Conservation (phyloP, 2,797 vertebrate genomes). For the Pseudochirops corinnae region DNA sequence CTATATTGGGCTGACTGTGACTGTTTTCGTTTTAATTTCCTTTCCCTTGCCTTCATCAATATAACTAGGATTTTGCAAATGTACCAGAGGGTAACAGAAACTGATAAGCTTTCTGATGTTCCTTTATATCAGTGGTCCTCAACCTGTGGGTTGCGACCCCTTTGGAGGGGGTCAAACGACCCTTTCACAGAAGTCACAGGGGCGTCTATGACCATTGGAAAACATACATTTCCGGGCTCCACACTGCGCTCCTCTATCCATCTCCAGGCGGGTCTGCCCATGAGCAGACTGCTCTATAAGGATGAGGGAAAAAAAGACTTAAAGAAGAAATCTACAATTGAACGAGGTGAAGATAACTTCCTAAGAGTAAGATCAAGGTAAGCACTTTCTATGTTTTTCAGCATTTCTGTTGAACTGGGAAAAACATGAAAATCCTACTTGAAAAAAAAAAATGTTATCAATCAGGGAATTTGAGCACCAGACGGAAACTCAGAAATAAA, state of each 20-base stretch:
- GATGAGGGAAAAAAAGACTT: not conserved
- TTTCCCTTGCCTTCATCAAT: not conserved
- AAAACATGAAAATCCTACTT: not conserved
- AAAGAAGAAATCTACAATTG: not conserved
- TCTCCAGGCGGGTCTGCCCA: no score
- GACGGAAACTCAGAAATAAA: not conserved
- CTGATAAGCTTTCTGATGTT: not conserved
- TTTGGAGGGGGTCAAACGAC: no score
- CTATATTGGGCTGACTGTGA: not conserved
- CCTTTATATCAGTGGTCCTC: not conserved
- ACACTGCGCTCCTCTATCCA: no score
- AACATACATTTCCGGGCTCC: no score
- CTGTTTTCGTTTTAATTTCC: not conserved
- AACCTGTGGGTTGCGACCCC: no score
- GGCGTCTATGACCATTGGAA: no score
- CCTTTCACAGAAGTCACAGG: no score
- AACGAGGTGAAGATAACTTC: not conserved
- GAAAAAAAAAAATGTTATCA: not conserved
- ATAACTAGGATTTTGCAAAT: not conserved
- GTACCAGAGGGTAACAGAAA: not conserved
- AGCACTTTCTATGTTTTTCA: not conserved
- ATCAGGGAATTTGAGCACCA: not conserved
- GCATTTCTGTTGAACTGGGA: not conserved
- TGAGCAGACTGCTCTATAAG: not conserved
- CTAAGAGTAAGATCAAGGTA: not conserved